Conservation (phyloP, 2,113 vertebrate genomes). For the Paratilapia polleni region DNA sequence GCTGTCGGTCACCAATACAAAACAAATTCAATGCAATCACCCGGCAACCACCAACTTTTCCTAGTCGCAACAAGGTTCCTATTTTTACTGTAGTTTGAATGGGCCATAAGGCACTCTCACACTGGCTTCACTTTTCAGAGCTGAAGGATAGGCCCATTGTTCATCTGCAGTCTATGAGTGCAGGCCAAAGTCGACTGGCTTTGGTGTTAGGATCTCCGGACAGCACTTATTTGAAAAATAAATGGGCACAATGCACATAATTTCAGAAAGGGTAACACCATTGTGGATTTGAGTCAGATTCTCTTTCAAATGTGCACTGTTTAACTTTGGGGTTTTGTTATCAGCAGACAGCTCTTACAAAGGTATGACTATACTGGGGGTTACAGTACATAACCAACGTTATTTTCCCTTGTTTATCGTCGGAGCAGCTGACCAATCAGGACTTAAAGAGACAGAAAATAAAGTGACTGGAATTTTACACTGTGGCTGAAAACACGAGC, state of each 20-base stretch:
- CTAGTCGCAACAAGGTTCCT: rapidly evolving
- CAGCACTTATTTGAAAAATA: background rate
- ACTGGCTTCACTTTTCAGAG: background rate
- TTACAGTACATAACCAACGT: rapidly evolving
- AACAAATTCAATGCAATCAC: background rate
- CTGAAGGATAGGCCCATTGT: too few relatives aligned
- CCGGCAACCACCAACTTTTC: rapidly evolving
- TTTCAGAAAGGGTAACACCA: background rate
- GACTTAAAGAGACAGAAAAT: background rate
- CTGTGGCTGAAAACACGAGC: background rate
- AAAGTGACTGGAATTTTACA: rapidly evolving
- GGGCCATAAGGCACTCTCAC: background rate
- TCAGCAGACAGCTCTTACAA: background rate
- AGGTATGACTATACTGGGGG: background rate
- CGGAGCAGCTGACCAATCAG: background rate
- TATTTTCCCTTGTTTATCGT: background rate
- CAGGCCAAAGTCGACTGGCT: background rate
- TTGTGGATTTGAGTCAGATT: background rate
- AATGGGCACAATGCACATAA: background rate
- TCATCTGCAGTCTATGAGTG: too few relatives aligned
- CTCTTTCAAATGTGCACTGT: background rate
- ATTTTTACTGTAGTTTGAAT: background rate
- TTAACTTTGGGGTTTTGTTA: background rate
- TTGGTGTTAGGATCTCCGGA: too few relatives aligned
- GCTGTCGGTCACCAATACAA: background rate